Conservation (phyloP, 2,797 vertebrate genomes). For the Craterocephalus amniculus region DNA sequence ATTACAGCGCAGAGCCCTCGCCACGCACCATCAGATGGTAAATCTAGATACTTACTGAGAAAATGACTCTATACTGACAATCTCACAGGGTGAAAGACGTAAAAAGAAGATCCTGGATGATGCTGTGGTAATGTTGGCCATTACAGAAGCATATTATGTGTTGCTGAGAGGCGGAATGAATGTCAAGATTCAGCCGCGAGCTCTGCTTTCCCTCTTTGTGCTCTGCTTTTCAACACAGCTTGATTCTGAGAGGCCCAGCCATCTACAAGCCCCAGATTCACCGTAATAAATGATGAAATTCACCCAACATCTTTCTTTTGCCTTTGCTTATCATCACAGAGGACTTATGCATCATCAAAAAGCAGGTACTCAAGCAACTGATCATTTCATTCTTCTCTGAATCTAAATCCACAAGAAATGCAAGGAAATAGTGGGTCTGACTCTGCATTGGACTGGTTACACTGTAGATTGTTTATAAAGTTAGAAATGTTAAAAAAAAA, state of each 20-base stretch:
- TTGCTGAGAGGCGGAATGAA: slow-evolving; percentile 33
- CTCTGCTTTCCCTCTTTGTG: slow-evolving; percentile 41
- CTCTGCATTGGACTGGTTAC: not conserved
- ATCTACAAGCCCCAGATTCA: slow-evolving; percentile 23
- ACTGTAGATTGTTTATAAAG: not conserved
- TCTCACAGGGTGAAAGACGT: slow-evolving; percentile 16
- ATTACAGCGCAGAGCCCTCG: slow-evolving; percentile 53
- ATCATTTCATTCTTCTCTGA: not conserved
- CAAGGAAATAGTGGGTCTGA: not conserved
- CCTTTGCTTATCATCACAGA: slow-evolving; percentile 3
- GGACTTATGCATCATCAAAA: not conserved
- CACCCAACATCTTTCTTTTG: not conserved
- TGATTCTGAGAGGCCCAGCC: slow-evolving; percentile 26
- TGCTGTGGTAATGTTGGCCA: slow-evolving; percentile 38
- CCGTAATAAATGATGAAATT: slow-evolving; percentile 33
- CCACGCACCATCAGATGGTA: slow-evolving; percentile 38
- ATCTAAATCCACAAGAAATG: not conserved
- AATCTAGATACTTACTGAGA: slow-evolving; percentile 43
- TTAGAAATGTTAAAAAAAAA: not conserved
- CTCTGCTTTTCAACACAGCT: slow-evolving; percentile 36
- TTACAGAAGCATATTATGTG: slow-evolving; percentile 45
- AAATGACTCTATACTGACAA: slow-evolving; percentile 35
- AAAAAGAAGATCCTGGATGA: slow-evolving; percentile 30
- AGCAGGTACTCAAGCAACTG: not conserved
- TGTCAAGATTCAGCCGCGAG: slow-evolving; percentile 27